Evolutionary conservation across 23 tunicate genomes (phyloP).

Genomic region (Trididemnum clinides): DNA sequence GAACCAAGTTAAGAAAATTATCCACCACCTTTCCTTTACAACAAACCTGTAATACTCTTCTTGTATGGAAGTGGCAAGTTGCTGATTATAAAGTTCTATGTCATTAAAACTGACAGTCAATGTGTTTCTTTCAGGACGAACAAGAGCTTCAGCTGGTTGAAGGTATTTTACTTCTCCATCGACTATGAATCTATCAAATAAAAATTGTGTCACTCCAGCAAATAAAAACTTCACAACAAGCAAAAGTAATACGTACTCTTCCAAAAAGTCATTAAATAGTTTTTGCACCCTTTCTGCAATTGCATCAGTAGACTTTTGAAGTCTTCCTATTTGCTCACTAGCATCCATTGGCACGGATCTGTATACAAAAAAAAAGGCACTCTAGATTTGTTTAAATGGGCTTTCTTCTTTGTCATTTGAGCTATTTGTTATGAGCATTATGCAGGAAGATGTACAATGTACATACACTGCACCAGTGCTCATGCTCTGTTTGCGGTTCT

Average conservation of each 20-base stretch:
- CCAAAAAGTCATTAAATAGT: slow-evolving; percentile 77
- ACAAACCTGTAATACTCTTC: slow-evolving; percentile 91
- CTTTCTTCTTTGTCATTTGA: background rate
- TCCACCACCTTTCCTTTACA: background rate
- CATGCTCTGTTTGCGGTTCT: no score
- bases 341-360: slow-evolving; percentile 40
- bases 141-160: slow-evolving; percentile 53
- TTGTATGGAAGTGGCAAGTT: slow-evolving; percentile 79
- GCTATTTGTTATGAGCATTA: no score
- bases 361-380: background rate
- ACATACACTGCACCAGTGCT: no score
- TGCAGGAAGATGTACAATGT: no score
- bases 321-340: slow-evolving; percentile 39
- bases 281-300: slow-evolving; percentile 92
- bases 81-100: slow-evolving; percentile 67
- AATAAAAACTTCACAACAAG: background rate
- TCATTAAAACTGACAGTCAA: slow-evolving; percentile 73
- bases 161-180: slow-evolving; percentile 81
- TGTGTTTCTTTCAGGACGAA: slow-evolving; percentile 86
- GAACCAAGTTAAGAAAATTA: no score
- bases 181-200: slow-evolving; percentile 14
- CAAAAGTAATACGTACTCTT: slow-evolving; percentile 82
- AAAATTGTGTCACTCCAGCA: no score
- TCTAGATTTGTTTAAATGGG: no score
- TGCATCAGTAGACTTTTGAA: slow-evolving; percentile 56